These are phyloP conservation scores for Perca fluviatilis DNA, from an alignment of 2,113 vertebrate genomes.

Conservation along the genomic window DNA sequence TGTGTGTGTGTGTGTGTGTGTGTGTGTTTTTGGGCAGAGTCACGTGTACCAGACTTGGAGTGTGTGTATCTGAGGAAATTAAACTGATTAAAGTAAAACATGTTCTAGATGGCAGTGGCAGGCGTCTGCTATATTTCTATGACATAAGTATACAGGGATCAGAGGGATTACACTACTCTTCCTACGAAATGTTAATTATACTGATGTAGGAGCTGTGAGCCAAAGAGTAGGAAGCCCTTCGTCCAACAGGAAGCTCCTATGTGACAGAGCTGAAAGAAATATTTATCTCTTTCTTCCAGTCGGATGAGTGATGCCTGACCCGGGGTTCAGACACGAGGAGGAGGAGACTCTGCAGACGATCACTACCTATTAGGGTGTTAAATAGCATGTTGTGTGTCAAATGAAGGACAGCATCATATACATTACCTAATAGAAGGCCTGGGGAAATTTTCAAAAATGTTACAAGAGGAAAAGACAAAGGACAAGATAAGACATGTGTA, in stretches of 20 bases:
- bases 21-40: slow-evolving; percentile 2
- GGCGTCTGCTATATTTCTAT: slow-evolving; percentile 38
- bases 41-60: slow-evolving; percentile 7
- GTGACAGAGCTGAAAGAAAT: slow-evolving; percentile 80
- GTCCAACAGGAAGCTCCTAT: slow-evolving; percentile 75
- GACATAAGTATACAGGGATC: slow-evolving; percentile 16
- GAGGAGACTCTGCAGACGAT: slow-evolving; percentile 53
- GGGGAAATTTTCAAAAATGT: slow-evolving; percentile 31
- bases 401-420: slow-evolving; percentile 60
- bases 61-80: slow-evolving; percentile 28
- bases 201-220: slow-evolving; percentile 30
- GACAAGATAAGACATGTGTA: slow-evolving; percentile 69
- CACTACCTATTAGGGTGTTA: slow-evolving; percentile 67
- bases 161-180: slow-evolving; percentile 1
- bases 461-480: slow-evolving; percentile 60
- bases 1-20: slow-evolving; percentile 15
- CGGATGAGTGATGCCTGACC: slow-evolving; percentile 78
- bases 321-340: slow-evolving; percentile 57
- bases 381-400: slow-evolving; percentile 76
- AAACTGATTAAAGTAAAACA: slow-evolving; percentile 36
- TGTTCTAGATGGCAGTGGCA: not conserved
- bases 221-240: slow-evolving; percentile 62
- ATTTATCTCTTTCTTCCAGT: slow-evolving; percentile 75
- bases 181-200: slow-evolving; percentile 41
- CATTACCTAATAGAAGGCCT: slow-evolving; percentile 50